Conservation (phyloP, 92 coral and sea anemone species). For the Scolanthus callimorphus region DNA sequence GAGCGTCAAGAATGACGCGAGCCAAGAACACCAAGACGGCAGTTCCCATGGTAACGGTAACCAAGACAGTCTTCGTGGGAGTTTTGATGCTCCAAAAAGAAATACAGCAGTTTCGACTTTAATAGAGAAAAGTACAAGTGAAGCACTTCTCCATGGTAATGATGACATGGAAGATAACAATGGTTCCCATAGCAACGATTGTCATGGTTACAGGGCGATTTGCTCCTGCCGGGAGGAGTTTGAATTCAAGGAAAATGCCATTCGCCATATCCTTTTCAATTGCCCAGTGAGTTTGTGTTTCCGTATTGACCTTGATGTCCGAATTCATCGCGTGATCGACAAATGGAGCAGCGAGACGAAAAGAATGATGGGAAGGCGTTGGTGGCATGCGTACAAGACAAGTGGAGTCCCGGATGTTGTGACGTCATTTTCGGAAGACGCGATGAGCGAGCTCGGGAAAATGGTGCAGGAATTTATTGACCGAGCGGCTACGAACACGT, state of each 20-base stretch:
- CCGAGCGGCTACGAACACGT: conserved; percentile 13
- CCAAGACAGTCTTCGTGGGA: too few species aligned
- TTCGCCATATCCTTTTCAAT: conserved; percentile 40
- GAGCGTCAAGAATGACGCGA: too few species aligned
- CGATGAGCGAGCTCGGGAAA: conserved; percentile 26
- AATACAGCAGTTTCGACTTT: too few species aligned
- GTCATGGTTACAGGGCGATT: conserved; percentile 27
- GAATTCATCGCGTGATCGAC: too few species aligned
- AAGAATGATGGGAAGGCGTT: conserved; percentile 45
- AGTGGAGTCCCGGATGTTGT: conserved; percentile 39
- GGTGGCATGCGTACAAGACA: conserved; percentile 59
- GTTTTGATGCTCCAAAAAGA: too few species aligned
- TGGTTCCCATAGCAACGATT: conserved; percentile 4
- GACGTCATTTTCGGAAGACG: conserved; percentile 34
- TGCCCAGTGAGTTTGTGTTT: conserved; percentile 53
- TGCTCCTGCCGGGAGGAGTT: conserved; percentile 53
- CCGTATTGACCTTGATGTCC: conserved; percentile 39
- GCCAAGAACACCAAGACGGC: too few species aligned
- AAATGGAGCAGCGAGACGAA: too few species aligned
- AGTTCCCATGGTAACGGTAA: too few species aligned
- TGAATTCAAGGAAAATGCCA: conserved; percentile 27
- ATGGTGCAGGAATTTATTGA: conserved; percentile 18
- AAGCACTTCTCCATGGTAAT: too few species aligned
- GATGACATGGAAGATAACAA: too few species aligned
- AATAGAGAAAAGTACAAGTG: too few species aligned